A percentile compares a stretch with the other conserved stretches of the same genome.
phyloP scores from a whole-genome alignment of 2,113 vertebrate species.

The Holacanthus passer region DNA sequence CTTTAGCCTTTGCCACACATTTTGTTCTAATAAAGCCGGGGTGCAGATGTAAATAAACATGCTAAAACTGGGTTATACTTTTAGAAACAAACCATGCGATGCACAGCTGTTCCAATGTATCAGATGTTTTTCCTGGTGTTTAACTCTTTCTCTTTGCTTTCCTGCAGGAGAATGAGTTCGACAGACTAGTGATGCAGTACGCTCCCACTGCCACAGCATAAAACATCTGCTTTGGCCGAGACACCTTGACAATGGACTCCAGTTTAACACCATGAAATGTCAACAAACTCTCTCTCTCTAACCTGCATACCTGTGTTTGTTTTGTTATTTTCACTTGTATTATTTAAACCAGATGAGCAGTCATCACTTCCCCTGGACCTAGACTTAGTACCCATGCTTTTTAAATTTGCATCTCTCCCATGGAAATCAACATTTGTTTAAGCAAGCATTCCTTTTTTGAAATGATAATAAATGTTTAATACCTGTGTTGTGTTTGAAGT shows the following conservation, averaged over 20 bases:
- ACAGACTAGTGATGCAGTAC: conserved; percentile 92
- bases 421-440: conserved; percentile 25
- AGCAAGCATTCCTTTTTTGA: conserved; percentile 65
- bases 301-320: conserved; percentile 27
- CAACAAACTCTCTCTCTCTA: not conserved
- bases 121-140: conserved; percentile 20
- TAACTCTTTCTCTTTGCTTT: conserved; percentile 39
- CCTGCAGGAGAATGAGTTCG: conserved; percentile 94
- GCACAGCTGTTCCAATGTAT: conserved; percentile 38
- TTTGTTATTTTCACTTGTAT: conserved; percentile 35
- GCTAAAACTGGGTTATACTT: conserved; percentile 22
- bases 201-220: conserved; percentile 85
- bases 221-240: conserved; percentile 16
- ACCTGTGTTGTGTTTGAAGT: not conserved
- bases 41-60: conserved; percentile 62
- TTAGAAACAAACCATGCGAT: conserved; percentile 30
- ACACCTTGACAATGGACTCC: not conserved
- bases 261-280: conserved; percentile 9
- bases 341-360: conserved; percentile 39
- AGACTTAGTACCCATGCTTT: not conserved
- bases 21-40: conserved; percentile 24
- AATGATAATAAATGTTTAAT: conserved; percentile 67
- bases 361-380: not conserved
- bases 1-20: conserved; percentile 49
- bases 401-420: conserved; percentile 44